These are phyloP conservation scores for Danio aesculapii DNA, from an alignment of 2,797 vertebrate species.

Conservation along the genomic window DNA sequence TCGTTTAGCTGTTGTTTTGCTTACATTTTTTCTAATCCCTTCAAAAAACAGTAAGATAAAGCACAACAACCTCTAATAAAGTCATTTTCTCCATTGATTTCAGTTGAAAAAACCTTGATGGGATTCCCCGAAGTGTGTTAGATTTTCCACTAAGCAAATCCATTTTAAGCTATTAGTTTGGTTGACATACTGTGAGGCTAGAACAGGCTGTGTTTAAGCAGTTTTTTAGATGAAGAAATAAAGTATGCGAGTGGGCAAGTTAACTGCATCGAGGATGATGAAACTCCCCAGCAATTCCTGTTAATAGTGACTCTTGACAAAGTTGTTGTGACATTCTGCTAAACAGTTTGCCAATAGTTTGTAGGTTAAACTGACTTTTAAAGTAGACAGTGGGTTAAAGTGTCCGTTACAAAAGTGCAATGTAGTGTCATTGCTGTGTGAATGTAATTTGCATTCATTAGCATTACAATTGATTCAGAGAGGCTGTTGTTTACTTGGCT, in stretches of 20 bases:
- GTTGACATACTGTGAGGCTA: constrained; percentile 4
- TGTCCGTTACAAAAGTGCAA: constrained; percentile 10
- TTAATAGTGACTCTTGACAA: constrained; percentile 17
- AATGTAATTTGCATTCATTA: constrained; percentile 5
- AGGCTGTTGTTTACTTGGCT: constrained; percentile 5
- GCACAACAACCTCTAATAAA: not conserved
- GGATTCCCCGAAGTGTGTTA: not conserved
- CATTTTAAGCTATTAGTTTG: not conserved
- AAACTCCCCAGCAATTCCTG: constrained; percentile 21
- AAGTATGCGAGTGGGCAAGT: not conserved
- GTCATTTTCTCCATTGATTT: not conserved
- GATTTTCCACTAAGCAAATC: not conserved
- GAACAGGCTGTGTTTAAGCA: not conserved
- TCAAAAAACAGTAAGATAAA: not conserved
- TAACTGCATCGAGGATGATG: constrained; percentile 31
- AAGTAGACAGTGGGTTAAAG: not conserved
- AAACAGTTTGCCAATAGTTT: not conserved
- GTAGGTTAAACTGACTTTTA: constrained; percentile 19
- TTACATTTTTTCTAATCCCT: not conserved
- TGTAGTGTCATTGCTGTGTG: not conserved
- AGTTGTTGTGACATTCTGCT: constrained; percentile 28
- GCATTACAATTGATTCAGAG: constrained; percentile 26
- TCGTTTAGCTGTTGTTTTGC: not conserved
- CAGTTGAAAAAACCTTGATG: not conserved
- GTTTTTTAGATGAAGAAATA: constrained; percentile 1